Evolutionary conservation across 2,797 vertebrate genomes (phyloP).

Genomic region (Microchirus variegatus): DNA sequence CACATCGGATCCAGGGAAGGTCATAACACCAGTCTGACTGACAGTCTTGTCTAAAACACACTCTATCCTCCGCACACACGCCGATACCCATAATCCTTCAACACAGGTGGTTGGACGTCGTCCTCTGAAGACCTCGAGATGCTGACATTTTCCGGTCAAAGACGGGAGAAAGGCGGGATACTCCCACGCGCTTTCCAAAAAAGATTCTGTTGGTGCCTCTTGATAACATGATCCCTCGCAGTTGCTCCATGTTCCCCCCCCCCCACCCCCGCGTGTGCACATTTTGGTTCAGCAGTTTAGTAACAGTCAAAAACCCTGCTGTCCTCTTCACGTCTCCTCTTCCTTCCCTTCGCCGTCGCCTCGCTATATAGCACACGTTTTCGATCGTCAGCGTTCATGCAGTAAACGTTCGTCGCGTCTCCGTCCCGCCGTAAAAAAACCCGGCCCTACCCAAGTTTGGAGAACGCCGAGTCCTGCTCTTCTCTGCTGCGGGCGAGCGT

Average conservation of each 20-base stretch:
- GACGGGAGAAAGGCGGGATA: conserved; percentile 14
- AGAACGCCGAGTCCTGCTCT: conserved; percentile 83
- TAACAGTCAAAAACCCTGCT: conserved; percentile 53
- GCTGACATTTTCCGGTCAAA: conserved; percentile 44
- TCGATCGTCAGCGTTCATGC: conserved; percentile 60
- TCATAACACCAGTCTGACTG: conserved; percentile 46
- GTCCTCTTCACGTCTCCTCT: conserved; percentile 7
- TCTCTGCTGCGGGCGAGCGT: conserved; percentile 74
- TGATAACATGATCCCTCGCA: conserved; percentile 26
- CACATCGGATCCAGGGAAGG: conserved; percentile 36
- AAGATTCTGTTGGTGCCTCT: conserved; percentile 20
- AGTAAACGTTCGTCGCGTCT: conserved; percentile 52
- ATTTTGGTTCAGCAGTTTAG: conserved; percentile 44
- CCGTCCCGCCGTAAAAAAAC: conserved; percentile 25
- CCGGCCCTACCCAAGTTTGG: conserved; percentile 63
- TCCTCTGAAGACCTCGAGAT: conserved; percentile 22
- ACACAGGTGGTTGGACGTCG: conserved; percentile 21
- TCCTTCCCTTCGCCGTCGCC: conserved; percentile 31
- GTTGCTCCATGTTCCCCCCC: conserved; percentile 15
- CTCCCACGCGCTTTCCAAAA: conserved; percentile 16
- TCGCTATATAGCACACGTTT: conserved; percentile 37
- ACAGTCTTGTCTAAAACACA: conserved; percentile 40
- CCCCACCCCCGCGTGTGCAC: not conserved
- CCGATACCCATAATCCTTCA: conserved; percentile 37
- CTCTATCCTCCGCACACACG: conserved; percentile 37